Base-by-base conservation (phyloP, 2,888 invertebrate genomes). In the Gibbula magus region DNA sequence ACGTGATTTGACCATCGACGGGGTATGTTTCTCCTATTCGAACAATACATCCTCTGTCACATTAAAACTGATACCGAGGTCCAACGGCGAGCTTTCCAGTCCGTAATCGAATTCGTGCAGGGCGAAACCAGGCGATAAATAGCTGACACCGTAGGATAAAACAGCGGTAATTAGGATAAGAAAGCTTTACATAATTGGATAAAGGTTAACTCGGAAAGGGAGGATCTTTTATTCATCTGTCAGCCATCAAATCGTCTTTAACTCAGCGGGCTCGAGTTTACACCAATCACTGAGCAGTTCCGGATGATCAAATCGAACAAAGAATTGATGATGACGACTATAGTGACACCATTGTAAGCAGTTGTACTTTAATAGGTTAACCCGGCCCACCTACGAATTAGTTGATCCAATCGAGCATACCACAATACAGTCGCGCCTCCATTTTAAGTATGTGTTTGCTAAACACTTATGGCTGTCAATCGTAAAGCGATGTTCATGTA, bases 171-270 rank as follows among this genome's bases (percentile, higher is more conserved):
- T 70, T 70, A 70, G 70, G 29, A 70, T 70, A 70, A 70, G 70
- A 70, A 70, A 32, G 70, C 70, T 70, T 70, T 70, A 70, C 70
- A 70, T 70, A 70, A 70, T 70, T 70, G 35, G 16, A 70, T 70
- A 70, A 70, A 70, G 70, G 70, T 20, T 35, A 70, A 70, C 70
- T 70, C 70, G 32, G 18, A 20, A 35, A 70, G 70, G 70, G 70
- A 35, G 70, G 70, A 70, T 70, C 70, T 29, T 39, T 18, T 35
- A 70, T 70, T 70, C 70, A 70, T 32, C 29, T 70, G 70, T 70
- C 70, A 70, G 70, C 70, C 20, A 70, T 70, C 70, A 70, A 70
- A 70, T 20, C 70, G 70, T 70, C 70, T 70, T 70, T 70, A 70
- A 70, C 70, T 5, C 70, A 70, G 70, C 70, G 39, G 70, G 70